Evolutionary conservation across 2,113 vertebrate species (phyloP), one percentile per base, ranked within the genome.

Genomic region (Takifugu bimaculatus): DNA sequence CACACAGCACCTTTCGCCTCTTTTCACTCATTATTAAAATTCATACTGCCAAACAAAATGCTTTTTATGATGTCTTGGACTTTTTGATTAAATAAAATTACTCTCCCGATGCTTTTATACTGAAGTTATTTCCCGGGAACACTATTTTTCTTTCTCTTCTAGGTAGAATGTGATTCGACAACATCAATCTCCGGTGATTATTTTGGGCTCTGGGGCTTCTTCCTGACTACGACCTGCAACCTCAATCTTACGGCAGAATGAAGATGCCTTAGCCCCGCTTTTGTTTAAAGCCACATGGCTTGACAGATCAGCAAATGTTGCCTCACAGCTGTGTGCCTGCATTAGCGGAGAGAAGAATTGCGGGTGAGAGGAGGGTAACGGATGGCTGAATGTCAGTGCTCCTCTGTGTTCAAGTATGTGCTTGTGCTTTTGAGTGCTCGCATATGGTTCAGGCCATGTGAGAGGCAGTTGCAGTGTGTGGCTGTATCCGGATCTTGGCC

Each of bases 241-340:
- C 55, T 63, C n/a, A 44, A 45, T 50, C 61, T 65, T 53, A 27
- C 6, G 29, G 53, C 49, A 49, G 45, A 71, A 47, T 44, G 49
- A 62, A 60, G 27, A 66, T 55, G 59, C 67, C 80, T 85, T 62
- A 74, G 71, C 39, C 2, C 68, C 68, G 72, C 60, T 74, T 74
- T 77, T 65, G 63, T 74, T 78, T 61, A 63, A 81, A 73, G 54
- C 68, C 59, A 66, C 79, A 77, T 68, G 79, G 76, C 66, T 53
- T 15, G 3, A 32, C 45, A 70, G 68, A 70, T 56, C 57, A 52
- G 59, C 7, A 9, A 60, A 50, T 49, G 50, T 60, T 68, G 72
- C 60, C 42, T 68, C 13, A 43, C 70, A 83, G 57, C 72, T 77
- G 72, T 81, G 56, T 29, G 27, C 62, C 28, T 65, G 53, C 45